phyloP scores from a whole-genome alignment of 1,140 invertebrate genomes.

The Metaphire vulgaris region DNA sequence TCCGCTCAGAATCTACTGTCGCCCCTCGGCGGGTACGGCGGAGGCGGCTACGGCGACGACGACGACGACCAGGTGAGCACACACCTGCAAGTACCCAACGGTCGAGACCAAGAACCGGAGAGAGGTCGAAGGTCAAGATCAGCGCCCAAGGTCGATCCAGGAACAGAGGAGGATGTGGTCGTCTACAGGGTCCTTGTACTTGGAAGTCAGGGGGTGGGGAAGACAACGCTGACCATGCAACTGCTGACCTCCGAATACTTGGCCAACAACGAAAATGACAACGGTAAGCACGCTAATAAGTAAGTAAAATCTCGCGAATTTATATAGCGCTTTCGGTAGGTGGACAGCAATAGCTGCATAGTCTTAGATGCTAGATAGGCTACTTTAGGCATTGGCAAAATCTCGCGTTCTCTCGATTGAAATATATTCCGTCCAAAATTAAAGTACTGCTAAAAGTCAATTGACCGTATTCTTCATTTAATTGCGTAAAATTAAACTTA shows the following conservation, averaged over 20 bases:
- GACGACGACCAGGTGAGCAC: not conserved
- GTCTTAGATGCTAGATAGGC: no score
- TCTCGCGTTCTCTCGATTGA: no score
- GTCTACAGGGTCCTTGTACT: conserved; percentile 27
- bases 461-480: no score
- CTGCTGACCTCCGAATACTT: conserved; percentile 32
- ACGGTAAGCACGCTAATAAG: conserved; percentile 1
- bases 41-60: not conserved
- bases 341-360: no score
- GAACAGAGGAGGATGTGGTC: conserved; percentile 7
- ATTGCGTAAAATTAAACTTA: no score
- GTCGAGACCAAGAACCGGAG: not conserved
- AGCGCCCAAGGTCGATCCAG: not conserved
- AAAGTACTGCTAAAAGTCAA: no score
- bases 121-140: not conserved
- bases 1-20: no score
- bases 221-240: conserved; percentile 29
- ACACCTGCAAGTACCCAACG: not conserved
- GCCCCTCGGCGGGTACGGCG: not conserved
- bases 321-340: no score
- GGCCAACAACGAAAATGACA: conserved; percentile 19
- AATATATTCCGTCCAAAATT: no score
- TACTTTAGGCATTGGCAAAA: no score
- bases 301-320: no score
- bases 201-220: conserved; percentile 27